These are phyloP conservation scores for Ispidina picta DNA, from an alignment of 2,797 vertebrate genomes.

Conservation along the genomic window DNA sequence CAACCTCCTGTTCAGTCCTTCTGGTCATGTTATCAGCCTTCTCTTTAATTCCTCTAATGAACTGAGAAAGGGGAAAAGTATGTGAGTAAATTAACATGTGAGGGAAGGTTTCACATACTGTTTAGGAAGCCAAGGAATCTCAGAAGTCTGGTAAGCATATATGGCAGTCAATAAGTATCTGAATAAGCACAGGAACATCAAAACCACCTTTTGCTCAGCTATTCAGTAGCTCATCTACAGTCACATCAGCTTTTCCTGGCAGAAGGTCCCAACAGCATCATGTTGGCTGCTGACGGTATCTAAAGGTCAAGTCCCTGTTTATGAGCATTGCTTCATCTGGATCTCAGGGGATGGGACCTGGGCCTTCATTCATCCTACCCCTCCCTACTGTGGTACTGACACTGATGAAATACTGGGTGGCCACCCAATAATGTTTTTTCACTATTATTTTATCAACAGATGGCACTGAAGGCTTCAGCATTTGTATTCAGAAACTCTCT, in stretches of 20 bases:
- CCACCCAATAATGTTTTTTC: not conserved
- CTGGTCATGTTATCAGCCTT: not conserved
- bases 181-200: not conserved
- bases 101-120: not conserved
- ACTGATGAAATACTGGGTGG: not conserved
- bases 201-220: not conserved
- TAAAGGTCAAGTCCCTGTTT: not conserved
- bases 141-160: not conserved
- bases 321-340: accelerated
- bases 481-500: not conserved
- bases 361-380: not conserved
- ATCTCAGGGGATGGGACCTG: not conserved
- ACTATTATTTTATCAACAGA: not conserved
- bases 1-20: not conserved
- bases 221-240: not conserved
- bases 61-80: not conserved
- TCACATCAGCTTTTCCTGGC: not conserved
- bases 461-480: not conserved
- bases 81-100: not conserved
- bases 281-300: not conserved
- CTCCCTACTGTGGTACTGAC: not conserved
- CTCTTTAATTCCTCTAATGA: conserved; percentile 15
- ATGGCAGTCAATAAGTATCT: not conserved
- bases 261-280: not conserved
- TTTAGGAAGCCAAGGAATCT: not conserved